Percentiles rank a stretch among this genome's conserved stretches.
phyloP scores from a whole-genome alignment of 2,888 invertebrate genomes.

The Pelosia muscerda region DNA sequence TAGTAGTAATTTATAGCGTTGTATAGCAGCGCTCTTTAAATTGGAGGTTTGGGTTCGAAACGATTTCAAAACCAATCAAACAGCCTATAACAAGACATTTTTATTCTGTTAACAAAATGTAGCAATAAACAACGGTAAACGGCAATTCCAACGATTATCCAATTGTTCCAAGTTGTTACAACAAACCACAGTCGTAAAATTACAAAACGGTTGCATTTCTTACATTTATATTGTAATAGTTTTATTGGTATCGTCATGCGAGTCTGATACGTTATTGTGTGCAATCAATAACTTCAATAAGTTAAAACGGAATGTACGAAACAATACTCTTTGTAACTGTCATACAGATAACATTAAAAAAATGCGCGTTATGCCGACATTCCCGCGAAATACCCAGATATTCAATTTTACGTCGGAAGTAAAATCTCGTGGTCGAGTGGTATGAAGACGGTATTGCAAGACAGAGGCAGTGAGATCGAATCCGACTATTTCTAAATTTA shows the following conservation, averaged over 20 bases:
- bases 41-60: background rate
- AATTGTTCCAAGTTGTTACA: slow-evolving; percentile 37
- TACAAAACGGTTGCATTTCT: slow-evolving; percentile 42
- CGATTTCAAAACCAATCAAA: slow-evolving; percentile 11
- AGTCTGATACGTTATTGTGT: slow-evolving; percentile 37
- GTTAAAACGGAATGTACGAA: too few relatives aligned
- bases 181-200: slow-evolving; percentile 44
- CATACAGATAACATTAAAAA: too few relatives aligned
- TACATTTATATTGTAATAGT: slow-evolving; percentile 45
- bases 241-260: slow-evolving; percentile 54
- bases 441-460: too few relatives aligned
- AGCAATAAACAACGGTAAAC: slow-evolving; percentile 9
- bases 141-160: slow-evolving; percentile 32
- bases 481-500: too few relatives aligned
- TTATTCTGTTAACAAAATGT: slow-evolving; percentile 14
- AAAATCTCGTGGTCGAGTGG: too few relatives aligned
- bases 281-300: slow-evolving; percentile 12
- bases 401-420: too few relatives aligned
- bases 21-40: background rate
- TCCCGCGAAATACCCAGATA: too few relatives aligned
- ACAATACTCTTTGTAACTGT: too few relatives aligned
- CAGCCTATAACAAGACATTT: background rate
- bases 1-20: too few relatives aligned
- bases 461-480: too few relatives aligned
- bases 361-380: too few relatives aligned